Conservation (phyloP, 1,140 invertebrate species). For the Theocolax elegans region DNA sequence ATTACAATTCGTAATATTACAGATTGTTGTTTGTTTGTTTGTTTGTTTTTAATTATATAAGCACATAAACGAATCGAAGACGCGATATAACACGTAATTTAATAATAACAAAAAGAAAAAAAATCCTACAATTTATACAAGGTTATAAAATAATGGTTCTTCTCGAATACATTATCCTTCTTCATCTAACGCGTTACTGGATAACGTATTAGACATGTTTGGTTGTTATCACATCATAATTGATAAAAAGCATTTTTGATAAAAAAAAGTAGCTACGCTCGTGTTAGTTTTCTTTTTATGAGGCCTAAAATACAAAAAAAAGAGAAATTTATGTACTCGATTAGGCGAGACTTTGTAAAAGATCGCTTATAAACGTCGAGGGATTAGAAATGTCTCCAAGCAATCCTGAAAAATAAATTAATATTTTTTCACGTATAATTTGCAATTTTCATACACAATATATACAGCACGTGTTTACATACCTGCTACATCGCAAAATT, state of each 20-base stretch:
- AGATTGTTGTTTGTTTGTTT: conserved; percentile 6
- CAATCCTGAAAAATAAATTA: conserved; percentile 69
- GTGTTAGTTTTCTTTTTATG: conserved; percentile 35
- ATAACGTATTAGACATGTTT: conserved; percentile 6
- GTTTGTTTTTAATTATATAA: conserved; percentile 37
- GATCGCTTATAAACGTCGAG: conserved; percentile 70
- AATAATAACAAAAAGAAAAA: conserved; percentile 36
- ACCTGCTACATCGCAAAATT: conserved; percentile 92
- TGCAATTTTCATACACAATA: no score
- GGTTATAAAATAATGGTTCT: conserved; percentile 26
- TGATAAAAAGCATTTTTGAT: conserved; percentile 30
- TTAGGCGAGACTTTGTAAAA: conserved; percentile 62
- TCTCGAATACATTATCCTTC: conserved; percentile 18
- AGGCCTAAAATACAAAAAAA: conserved; percentile 26
- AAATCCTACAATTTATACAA: conserved; percentile 38
- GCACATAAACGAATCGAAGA: conserved; percentile 28
- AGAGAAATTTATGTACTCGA: conserved; percentile 14
- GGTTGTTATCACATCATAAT: conserved; percentile 36
- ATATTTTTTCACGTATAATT: no score
- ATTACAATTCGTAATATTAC: conserved; percentile 35
- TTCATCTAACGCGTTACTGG: background rate
- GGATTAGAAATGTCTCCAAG: conserved; percentile 73
- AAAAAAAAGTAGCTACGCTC: conserved; percentile 33
- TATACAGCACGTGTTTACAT: no score
- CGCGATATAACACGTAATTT: conserved; percentile 26